Evolutionary conservation across 2,113 vertebrate species (phyloP), one percentile per base, ranked within the genome.

Genomic region (Symphodus melops): DNA sequence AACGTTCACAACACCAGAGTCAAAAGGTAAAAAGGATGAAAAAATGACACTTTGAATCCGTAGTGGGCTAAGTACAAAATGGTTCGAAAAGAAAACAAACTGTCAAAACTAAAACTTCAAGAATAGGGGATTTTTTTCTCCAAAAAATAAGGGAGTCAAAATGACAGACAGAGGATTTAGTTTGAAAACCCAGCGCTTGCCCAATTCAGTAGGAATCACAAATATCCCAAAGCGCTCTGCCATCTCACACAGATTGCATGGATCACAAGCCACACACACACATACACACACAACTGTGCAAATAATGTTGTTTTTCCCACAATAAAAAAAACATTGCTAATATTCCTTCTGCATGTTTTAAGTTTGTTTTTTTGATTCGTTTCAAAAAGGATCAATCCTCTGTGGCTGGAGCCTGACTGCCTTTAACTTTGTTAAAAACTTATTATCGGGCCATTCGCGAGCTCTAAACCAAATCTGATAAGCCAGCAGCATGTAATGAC

Each of bases 341-440:
- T 41, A 71, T 72, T 67, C 70, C 51, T 59, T 68, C 61, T 23
- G 20, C 51, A 37, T n/a, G 51, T 75, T 79, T 74, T 65, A 79
- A 79, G 69, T 68, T 66, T 37, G 66, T 80, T 61, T 54, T 77
- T 64, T 36, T 79, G 61, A 48, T 52, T 72, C 55, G 19, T 82
- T 85, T 62, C 58, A 77, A 76, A 76, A 73, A 41, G 54, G 62
- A 81, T 86, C 59, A 75, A 73, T 76, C 77, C 66, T 75, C 77
- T 8, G 42, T 58, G 54, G 72, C 55, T 36, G 9, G 0, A 46
- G 72, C 69, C 68, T 70, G 46, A 66, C 54, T 77, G 79, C 77
- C 79, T 82, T 90, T 82, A 70, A 85, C 76, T 79, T 83, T 76
- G 86, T 91, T 90, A 82, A 91, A 91, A 78, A 81, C 80, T 86